Base-by-base conservation (phyloP, 2,888 invertebrate genomes). In the Cynaeus angustus region DNA sequence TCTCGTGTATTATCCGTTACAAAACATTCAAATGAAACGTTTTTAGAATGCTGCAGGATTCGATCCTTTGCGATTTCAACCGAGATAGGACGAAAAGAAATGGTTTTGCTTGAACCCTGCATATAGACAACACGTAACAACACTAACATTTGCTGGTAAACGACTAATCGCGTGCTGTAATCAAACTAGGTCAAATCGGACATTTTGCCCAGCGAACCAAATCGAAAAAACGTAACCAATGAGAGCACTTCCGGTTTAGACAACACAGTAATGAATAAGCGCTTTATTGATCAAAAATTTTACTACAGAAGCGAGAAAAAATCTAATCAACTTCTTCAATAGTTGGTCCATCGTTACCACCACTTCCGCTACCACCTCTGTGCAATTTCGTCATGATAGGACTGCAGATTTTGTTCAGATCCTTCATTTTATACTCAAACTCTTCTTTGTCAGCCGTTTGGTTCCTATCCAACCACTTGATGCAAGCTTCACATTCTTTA, bases 401-500 rank as follows among this genome's bases (percentile, higher is more conserved):
- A 80, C 81, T 87, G 79, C 90, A 91, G 0, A 86, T 83, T 50
- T 85, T 84, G 77, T 90, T 89, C 52, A 92, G 50, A 58, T 91
- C 91, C 77, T 89, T 87, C 76, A 90, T 78, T 76, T 86, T 88
- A 76, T 89, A 87, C 70, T 91, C 90, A 77, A 87, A 90, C 80
- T 90, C 91, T 14, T 89, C 91, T 80, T 88, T 89, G 62, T 89
- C 91, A 6, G 90, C 92, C 78, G 87, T 84, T 10, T 86, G 87
- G 85, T 91, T 92, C 80, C 86, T 84, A 80, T 94, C 94, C 71
- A 94, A 84, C 94, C 94, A 94, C 59, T 86, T 87, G 55, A 94
- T 83, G 30, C 89, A 87, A 52, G 90, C 90, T 0, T 89, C 89
- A 77, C 91, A 91, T 65, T 87, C 86, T 2, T 80, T 81, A 10